Conservation (phyloP, 2,888 invertebrate genomes). For the Chirona hameri region DNA sequence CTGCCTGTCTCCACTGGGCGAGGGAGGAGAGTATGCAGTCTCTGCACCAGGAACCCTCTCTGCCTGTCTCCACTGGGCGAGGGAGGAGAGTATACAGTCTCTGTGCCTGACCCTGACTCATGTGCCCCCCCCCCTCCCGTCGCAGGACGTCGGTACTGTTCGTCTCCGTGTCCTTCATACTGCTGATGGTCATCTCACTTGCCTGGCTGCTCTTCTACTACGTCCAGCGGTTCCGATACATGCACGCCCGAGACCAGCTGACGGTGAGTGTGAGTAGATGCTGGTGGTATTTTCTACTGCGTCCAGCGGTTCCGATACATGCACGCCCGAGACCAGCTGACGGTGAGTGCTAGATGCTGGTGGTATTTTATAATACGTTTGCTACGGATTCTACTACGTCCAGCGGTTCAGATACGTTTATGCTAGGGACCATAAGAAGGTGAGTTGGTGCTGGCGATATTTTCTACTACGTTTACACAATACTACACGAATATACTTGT, state of each 20-base stretch:
- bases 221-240: slow-evolving; percentile 84
- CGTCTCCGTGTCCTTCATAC: slow-evolving; percentile 92
- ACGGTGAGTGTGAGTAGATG: slow-evolving; percentile 49
- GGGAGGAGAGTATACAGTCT: no score
- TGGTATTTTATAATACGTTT: not conserved
- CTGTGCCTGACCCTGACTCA: no score
- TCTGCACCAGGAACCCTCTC: no score
- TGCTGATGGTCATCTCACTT: slow-evolving; percentile 67
- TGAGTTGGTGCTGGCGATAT: no score
- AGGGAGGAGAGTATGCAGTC: no score
- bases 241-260: slow-evolving; percentile 88
- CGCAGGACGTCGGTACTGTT: slow-evolving; percentile 80
- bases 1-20: no score
- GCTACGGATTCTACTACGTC: no score
- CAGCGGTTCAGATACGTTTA: no score
- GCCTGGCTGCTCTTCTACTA: slow-evolving; percentile 97
- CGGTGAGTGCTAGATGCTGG: slow-evolving; percentile 28
- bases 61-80: no score
- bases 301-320: slow-evolving; percentile 87
- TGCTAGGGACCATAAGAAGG: no score
- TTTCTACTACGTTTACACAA: no score
- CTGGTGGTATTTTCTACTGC: not conserved
- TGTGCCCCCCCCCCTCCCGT: not conserved
- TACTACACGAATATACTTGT: no score
- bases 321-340: slow-evolving; percentile 88